A percentile compares a stretch with the other conserved stretches of the same genome.
These are phyloP conservation scores for Ferrisia virgata DNA, from an alignment of 2,888 invertebrate species.

Conservation along the genomic window DNA sequence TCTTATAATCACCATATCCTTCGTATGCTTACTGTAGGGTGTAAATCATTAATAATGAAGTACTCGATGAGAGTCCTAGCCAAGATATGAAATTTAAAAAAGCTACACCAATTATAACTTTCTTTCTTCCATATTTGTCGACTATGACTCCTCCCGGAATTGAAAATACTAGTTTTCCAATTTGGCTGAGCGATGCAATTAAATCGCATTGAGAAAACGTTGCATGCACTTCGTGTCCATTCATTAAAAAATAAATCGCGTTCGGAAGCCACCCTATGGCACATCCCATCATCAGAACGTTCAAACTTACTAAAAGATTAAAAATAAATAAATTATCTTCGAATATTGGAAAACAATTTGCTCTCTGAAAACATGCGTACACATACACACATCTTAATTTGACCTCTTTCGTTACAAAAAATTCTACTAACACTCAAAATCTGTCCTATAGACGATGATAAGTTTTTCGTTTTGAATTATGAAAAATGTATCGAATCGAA, in stretches of 20 bases:
- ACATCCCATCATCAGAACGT: background rate
- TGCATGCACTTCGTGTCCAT: background rate
- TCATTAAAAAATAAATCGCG: background rate
- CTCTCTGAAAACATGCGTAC: background rate
- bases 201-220: background rate
- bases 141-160: constrained; percentile 7
- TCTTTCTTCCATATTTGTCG: constrained; percentile 29
- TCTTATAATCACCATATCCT: background rate
- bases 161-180: background rate
- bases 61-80: background rate
- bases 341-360: no score
- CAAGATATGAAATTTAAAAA: constrained; percentile 3
- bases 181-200: background rate
- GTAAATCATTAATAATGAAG: background rate
- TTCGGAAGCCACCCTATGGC: constrained; percentile 12
- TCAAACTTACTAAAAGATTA: background rate
- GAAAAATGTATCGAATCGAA: no score
- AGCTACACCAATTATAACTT: background rate
- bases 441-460: no score
- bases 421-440: no score
- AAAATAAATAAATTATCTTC: no score
- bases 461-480: no score
- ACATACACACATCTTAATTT: no score
- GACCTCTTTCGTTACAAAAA: no score
- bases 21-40: background rate